A percentile compares a stretch with the other conserved stretches of the same genome.
Evolutionary conservation across 2,797 vertebrate genomes (phyloP).

Genomic region (Xyrichtys novacula): DNA sequence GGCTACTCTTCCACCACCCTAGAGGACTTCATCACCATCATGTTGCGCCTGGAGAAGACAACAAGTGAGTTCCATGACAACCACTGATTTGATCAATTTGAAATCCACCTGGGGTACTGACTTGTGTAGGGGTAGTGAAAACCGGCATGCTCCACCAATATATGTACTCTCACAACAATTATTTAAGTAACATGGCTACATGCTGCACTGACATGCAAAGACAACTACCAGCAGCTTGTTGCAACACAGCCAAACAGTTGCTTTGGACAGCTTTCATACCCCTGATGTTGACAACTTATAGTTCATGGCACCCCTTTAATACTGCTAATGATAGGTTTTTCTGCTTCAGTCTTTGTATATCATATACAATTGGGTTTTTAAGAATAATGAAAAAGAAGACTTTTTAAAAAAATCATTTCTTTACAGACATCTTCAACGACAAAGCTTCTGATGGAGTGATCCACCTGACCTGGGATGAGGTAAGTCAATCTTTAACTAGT

Average conservation of each 20-base stretch:
- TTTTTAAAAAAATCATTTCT: constrained; percentile 19
- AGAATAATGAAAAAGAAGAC: not conserved
- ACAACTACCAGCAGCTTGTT: not conserved
- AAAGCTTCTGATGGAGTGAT: constrained; percentile 36
- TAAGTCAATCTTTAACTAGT: constrained; percentile 6
- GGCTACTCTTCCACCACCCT: constrained; percentile 7
- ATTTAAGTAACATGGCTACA: too few relatives aligned
- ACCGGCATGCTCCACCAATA: too few relatives aligned
- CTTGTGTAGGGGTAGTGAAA: too few relatives aligned
- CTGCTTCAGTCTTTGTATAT: not conserved
- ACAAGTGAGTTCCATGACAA: constrained; percentile 30
- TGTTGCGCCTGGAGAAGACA: constrained; percentile 51
- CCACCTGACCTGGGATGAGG: constrained; percentile 38
- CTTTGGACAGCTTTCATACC: too few relatives aligned
- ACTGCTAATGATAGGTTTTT: not conserved
- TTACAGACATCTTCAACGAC: constrained; percentile 32
- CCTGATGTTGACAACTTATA: not conserved
- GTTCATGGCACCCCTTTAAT: not conserved
- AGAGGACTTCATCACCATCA: constrained; percentile 59
- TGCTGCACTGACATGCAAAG: not conserved
- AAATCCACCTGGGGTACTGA: too few relatives aligned
- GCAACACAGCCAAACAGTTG: not conserved
- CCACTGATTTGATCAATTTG: too few relatives aligned
- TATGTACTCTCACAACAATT: too few relatives aligned
- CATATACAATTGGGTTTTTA: not conserved